Evolutionary conservation across 2,113 vertebrate genomes (phyloP).

Genomic region (Hipposideros armiger): DNA sequence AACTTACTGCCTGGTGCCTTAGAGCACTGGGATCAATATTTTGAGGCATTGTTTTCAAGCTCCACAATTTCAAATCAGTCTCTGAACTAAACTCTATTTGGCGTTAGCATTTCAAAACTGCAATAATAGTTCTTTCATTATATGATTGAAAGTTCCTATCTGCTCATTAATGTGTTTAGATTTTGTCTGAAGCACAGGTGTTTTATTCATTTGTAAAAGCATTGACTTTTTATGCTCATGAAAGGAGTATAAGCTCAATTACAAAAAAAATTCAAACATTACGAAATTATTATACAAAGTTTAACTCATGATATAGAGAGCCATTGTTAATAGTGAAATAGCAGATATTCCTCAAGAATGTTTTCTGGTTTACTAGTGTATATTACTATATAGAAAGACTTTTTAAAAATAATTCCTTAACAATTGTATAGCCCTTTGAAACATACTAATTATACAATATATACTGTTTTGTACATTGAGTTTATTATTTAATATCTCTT

Average conservation of each 20-base stretch:
- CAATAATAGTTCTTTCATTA: conserved; percentile 37
- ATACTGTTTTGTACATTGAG: neutral
- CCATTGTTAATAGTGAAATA: neutral
- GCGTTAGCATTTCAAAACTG: conserved; percentile 17
- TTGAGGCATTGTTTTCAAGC: conserved; percentile 40
- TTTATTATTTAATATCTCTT: conserved; percentile 5
- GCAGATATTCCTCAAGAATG: neutral
- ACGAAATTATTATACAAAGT: conserved; percentile 11
- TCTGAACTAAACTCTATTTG: conserved; percentile 50
- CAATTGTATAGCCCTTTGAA: conserved; percentile 33
- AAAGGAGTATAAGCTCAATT: conserved; percentile 2
- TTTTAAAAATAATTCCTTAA: conserved; percentile 30
- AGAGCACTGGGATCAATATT: conserved; percentile 63
- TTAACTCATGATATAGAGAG: neutral
- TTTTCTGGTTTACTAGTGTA: conserved; percentile 30
- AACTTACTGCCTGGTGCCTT: conserved; percentile 69
- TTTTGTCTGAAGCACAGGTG: neutral
- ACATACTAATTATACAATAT: neutral
- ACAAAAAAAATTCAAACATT: conserved; percentile 35
- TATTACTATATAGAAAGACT: neutral
- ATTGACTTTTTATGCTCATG: neutral
- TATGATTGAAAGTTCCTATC: conserved; percentile 17
- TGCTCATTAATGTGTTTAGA: conserved; percentile 15
- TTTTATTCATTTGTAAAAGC: conserved; percentile 56
- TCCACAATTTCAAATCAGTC: conserved; percentile 36